phyloP scores from a whole-genome alignment of 2,113 vertebrate genomes.

The Mormyrus iriodes region DNA sequence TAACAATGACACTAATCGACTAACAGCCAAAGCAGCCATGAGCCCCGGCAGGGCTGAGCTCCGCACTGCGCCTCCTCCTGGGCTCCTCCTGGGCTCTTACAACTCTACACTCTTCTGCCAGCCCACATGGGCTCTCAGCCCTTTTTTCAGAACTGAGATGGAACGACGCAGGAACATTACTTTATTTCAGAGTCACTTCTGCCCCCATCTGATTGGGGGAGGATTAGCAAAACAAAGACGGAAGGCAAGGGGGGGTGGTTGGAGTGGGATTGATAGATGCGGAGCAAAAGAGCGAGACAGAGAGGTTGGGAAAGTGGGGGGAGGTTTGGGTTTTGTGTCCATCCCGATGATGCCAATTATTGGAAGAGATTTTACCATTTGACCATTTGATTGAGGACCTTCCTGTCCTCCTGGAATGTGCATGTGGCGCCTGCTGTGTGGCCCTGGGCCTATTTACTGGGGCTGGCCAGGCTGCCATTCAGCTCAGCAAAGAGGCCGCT shows the following conservation, averaged over 20 bases:
- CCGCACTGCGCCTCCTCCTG: slow-evolving; percentile 19
- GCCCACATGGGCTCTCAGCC: not conserved
- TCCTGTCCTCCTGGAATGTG: not conserved
- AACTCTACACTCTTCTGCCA: not conserved
- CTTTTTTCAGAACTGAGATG: not conserved
- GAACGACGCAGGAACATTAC: not conserved
- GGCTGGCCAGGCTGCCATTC: not conserved
- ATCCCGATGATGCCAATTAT: not conserved
- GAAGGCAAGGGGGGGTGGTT: not conserved
- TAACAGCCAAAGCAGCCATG: slow-evolving; percentile 19
- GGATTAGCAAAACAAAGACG: slow-evolving; percentile 16
- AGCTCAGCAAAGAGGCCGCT: not conserved
- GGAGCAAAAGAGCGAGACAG: slow-evolving; percentile 33
- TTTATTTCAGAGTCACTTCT: not conserved
- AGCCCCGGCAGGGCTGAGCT: not conserved
- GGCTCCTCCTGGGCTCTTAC: not conserved
- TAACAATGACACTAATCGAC: slow-evolving; percentile 36
- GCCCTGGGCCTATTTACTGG: not conserved
- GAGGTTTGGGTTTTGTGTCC: slow-evolving; percentile 24
- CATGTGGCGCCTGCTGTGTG: not conserved
- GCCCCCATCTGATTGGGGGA: not conserved
- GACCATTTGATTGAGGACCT: not conserved
- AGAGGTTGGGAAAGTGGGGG: slow-evolving; percentile 21
- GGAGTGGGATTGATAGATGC: not conserved
- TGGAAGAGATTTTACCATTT: not conserved